Evolutionary conservation across 2,113 vertebrate genomes (phyloP).

Genomic region (Oryzias melastigma): DNA sequence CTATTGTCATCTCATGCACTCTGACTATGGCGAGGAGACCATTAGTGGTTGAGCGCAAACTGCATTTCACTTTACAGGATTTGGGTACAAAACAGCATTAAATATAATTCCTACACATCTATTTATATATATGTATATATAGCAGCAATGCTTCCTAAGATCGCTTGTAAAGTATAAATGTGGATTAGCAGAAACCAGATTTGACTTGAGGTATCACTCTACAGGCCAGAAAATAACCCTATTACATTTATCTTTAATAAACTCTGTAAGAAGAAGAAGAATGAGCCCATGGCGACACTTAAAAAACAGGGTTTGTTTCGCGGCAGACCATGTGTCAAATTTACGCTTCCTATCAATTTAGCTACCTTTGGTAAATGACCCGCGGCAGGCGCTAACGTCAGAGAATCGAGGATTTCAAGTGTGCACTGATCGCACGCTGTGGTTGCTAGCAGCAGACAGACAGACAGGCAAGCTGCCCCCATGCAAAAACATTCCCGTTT

Average conservation of each 20-base stretch:
- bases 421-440: conserved; percentile 87
- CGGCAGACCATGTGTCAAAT: conserved; percentile 88
- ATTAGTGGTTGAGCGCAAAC: conserved; percentile 69
- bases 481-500: conserved; percentile 93
- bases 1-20: conserved; percentile 87
- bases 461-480: conserved; percentile 89
- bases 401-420: conserved; percentile 88
- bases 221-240: conserved; percentile 89
- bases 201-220: conserved; percentile 95
- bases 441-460: conserved; percentile 75
- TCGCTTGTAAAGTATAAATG: conserved; percentile 90
- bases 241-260: conserved; percentile 54
- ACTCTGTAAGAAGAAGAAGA: conserved; percentile 82
- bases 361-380: conserved; percentile 98
- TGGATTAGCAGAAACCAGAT: conserved; percentile 93
- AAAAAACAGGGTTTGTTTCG: conserved; percentile 84
- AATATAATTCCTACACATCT: conserved; percentile 88
- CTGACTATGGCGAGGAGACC: conserved; percentile 80
- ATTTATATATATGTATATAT: conserved; percentile 80
- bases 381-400: conserved; percentile 86
- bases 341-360: conserved; percentile 81
- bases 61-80: conserved; percentile 85
- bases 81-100: conserved; percentile 91
- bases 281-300: conserved; percentile 87
- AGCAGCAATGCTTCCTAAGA: conserved; percentile 98